phyloP scores from a whole-genome alignment of 53 echinoderm and acorn worm genomes.

The Stichopus horrens region DNA sequence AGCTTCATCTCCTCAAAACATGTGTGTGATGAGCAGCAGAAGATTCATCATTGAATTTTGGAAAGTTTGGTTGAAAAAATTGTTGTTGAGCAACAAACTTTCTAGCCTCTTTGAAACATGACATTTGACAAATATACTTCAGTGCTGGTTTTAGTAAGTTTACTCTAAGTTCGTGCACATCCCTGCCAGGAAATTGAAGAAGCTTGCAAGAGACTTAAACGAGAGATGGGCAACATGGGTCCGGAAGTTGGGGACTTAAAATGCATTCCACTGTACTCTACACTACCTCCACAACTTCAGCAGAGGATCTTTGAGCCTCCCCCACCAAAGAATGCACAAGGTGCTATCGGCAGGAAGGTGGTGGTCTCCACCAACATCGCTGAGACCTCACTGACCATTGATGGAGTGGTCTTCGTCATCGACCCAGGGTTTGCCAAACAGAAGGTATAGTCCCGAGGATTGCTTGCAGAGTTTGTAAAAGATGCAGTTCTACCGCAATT shows the following conservation, averaged over 20 bases:
- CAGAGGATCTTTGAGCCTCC: constrained; percentile 93
- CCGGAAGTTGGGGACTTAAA: constrained; percentile 90
- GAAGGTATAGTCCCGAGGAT: constrained; percentile 57
- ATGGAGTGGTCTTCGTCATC: constrained; percentile 98
- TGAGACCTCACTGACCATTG: constrained; percentile 94
- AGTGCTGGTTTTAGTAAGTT: no score
- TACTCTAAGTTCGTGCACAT: no score
- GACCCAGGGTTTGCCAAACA: constrained; percentile 98
- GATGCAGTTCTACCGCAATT: background rate
- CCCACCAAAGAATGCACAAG: constrained; percentile 88
- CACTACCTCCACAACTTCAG: constrained; percentile 89
- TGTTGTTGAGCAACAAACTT: no score
- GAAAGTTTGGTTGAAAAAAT: no score
- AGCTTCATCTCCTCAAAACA: no score
- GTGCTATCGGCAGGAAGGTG: constrained; percentile 90
- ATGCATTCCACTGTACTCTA: constrained; percentile 95
- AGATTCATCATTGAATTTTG: no score
- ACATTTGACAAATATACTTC: no score
- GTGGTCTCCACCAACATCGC: constrained; percentile 96
- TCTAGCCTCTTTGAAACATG: no score
- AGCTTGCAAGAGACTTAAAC: constrained; percentile 89
- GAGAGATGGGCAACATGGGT: constrained; percentile 77
- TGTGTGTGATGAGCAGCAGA: no score
- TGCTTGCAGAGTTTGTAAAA: background rate
- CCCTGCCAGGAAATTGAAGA: constrained; percentile 87